A percentile compares a stretch with the other conserved stretches of the same genome.
phyloP scores from a whole-genome alignment of 2,113 vertebrate genomes.

The Labrus mixtus region DNA sequence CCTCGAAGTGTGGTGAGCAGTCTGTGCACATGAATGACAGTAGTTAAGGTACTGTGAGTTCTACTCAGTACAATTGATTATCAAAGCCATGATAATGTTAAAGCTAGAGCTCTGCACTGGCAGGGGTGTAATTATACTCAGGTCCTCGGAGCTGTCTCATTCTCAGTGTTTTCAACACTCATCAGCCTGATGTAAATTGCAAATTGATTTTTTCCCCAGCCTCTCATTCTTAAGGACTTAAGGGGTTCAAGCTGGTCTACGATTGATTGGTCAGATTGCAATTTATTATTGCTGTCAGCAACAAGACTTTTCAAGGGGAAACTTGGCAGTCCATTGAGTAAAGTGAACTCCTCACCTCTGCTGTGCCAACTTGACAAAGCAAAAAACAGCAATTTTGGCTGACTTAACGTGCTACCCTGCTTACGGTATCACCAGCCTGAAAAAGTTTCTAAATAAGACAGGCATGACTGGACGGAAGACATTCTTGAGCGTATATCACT shows the following conservation, averaged over 20 bases:
- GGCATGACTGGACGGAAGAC: neutral
- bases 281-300: constrained; percentile 83
- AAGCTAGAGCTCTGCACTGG: constrained; percentile 37
- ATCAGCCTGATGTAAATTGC: constrained; percentile 83
- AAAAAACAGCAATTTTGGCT: constrained; percentile 8
- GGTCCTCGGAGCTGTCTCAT: constrained; percentile 65
- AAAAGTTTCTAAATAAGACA: constrained; percentile 24
- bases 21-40: constrained; percentile 37
- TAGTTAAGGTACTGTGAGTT: constrained; percentile 43
- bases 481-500: constrained; percentile 27
- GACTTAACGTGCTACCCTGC: neutral
- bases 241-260: constrained; percentile 79
- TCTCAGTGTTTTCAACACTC: constrained; percentile 78
- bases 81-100: constrained; percentile 64
- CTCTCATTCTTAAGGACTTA: constrained; percentile 84
- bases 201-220: constrained; percentile 82
- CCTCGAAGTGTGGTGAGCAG: constrained; percentile 53
- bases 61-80: constrained; percentile 69
- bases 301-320: constrained; percentile 81
- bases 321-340: constrained; percentile 62
- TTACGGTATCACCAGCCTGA: neutral
- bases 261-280: constrained; percentile 82
- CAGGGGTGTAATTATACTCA: constrained; percentile 76
- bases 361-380: constrained; percentile 61
- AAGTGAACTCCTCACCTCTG: constrained; percentile 52